phyloP scores from a whole-genome alignment of 2,888 invertebrate genomes.

The Epinotia demarniana region DNA sequence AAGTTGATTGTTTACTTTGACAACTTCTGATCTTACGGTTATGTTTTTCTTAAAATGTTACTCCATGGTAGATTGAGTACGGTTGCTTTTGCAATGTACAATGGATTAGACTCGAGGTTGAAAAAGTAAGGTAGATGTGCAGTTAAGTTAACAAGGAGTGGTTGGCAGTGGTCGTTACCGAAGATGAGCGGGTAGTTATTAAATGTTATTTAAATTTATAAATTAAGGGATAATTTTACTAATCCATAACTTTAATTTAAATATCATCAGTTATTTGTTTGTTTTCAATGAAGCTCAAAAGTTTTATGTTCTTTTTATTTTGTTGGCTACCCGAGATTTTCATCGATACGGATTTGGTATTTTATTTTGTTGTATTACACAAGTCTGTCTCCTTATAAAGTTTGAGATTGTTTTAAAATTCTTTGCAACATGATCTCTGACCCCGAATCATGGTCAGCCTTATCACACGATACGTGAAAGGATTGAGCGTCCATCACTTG shows the following conservation, averaged over 20 bases:
- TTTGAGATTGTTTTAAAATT: neutral
- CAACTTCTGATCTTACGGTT: neutral
- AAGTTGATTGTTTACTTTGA: slow-evolving; percentile 19
- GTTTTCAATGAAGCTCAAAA: neutral
- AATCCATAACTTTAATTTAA: neutral
- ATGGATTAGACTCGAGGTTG: neutral
- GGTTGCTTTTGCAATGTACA: neutral
- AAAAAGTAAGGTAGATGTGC: neutral
- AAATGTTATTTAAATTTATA: slow-evolving; percentile 6
- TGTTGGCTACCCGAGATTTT: neutral
- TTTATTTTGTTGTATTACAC: neutral
- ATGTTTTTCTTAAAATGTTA: neutral
- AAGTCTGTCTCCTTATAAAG: neutral
- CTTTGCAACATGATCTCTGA: no score
- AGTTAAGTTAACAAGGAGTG: slow-evolving; percentile 24
- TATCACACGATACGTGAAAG: no score
- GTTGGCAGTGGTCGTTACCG: neutral
- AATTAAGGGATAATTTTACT: neutral
- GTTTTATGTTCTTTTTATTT: neutral
- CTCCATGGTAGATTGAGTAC: neutral
- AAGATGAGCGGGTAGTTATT: slow-evolving; percentile 5
- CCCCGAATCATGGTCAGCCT: no score
- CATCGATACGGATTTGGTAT: neutral
- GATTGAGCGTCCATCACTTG: no score
- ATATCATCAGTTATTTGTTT: neutral